phyloP scores from a whole-genome alignment of 1,140 invertebrate genomes.

The Ooceraea biroi region DNA sequence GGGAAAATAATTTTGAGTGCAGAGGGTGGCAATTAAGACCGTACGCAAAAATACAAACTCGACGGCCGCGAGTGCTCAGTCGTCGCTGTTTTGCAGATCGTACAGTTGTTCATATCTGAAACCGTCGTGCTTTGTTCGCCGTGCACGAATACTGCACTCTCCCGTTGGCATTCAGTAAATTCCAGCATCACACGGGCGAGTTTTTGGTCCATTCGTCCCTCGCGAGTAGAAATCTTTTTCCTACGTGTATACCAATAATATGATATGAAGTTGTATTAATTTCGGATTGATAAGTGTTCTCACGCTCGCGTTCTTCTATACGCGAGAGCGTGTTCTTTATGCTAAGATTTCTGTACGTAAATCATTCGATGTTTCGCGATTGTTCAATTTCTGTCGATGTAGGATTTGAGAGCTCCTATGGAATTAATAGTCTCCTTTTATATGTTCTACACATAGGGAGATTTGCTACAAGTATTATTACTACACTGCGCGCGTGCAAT shows the following conservation, averaged over 20 bases:
- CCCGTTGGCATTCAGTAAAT: slow-evolving; percentile 27
- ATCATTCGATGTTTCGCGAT: slow-evolving; percentile 13
- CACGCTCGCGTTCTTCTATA: not conserved
- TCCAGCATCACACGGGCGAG: slow-evolving; percentile 17
- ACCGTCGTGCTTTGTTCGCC: slow-evolving; percentile 6
- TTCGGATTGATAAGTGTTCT: slow-evolving; percentile 16
- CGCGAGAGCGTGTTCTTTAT: not conserved
- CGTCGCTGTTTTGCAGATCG: slow-evolving; percentile 54
- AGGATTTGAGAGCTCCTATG: not conserved
- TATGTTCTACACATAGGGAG: not conserved
- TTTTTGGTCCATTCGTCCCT: slow-evolving; percentile 38
- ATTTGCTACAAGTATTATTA: not conserved
- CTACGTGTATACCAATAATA: slow-evolving; percentile 5
- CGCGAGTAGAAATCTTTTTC: slow-evolving; percentile 15
- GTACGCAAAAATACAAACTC: not conserved
- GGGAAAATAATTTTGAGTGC: slow-evolving; percentile 12
- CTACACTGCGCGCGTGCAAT: not conserved
- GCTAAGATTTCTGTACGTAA: not conserved
- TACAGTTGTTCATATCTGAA: slow-evolving; percentile 65
- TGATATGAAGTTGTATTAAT: not conserved
- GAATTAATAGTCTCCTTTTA: not conserved
- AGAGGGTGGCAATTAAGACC: not conserved
- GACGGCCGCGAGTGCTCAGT: not conserved
- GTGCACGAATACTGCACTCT: not conserved
- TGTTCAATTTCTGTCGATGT: slow-evolving; percentile 12